phyloP scores from a whole-genome alignment of 92 coral and sea anemone species.

The Epizoanthus rinbou region DNA sequence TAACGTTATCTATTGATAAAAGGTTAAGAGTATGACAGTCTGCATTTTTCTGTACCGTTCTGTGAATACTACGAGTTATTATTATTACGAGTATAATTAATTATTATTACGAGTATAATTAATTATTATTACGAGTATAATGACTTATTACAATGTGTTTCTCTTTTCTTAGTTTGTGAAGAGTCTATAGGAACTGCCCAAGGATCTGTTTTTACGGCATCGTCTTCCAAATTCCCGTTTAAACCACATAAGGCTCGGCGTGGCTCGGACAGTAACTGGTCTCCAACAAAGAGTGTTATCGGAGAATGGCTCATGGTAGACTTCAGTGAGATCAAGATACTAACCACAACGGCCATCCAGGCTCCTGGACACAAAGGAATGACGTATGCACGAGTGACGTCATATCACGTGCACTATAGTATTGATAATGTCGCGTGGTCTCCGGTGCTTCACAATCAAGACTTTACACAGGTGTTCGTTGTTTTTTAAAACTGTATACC shows the following conservation, averaged over 20 bases:
- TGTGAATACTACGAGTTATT: too few species aligned
- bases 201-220: background rate
- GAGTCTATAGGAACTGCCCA: background rate
- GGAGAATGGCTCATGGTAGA: conserved; percentile 38
- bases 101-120: too few species aligned
- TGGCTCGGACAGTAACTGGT: conserved; percentile 22
- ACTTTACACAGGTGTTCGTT: conserved; percentile 1
- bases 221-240: background rate
- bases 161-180: conserved; percentile 3
- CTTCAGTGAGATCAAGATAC: background rate
- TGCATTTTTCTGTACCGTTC: too few species aligned
- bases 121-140: too few species aligned
- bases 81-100: too few species aligned
- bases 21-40: too few species aligned
- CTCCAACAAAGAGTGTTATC: conserved; percentile 11
- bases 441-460: background rate
- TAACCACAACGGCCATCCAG: conserved; percentile 7
- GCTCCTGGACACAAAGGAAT: background rate
- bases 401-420: conserved; percentile 12
- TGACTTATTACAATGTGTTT: background rate
- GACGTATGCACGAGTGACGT: background rate
- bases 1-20: too few species aligned
- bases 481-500: background rate
- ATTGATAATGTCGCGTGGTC: conserved; percentile 16
- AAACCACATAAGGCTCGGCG: conserved; percentile 13